phyloP scores from a whole-genome alignment of 2,113 vertebrate species.

The Mormyrus iriodes region DNA sequence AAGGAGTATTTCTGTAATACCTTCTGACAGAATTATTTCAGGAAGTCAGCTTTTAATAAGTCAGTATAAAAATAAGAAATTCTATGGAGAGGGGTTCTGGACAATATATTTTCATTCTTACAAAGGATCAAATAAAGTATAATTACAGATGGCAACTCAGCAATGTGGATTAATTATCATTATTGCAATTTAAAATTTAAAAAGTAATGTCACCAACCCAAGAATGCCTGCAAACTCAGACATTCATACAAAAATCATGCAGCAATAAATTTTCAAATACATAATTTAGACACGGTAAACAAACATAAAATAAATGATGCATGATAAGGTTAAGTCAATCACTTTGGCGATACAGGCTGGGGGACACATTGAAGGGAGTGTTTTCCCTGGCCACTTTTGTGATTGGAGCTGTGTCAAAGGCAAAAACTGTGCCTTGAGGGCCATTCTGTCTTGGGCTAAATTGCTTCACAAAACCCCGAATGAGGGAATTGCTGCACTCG shows the following conservation, averaged over 20 bases:
- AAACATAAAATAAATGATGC: not conserved
- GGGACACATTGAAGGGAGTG: not conserved
- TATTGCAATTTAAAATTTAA: not conserved
- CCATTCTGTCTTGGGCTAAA: slow-evolving; percentile 13
- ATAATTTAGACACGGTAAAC: not conserved
- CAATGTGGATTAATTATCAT: slow-evolving; percentile 15
- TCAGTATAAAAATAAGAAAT: not conserved
- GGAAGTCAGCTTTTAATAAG: not conserved
- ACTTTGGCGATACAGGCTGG: not conserved
- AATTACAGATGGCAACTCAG: not conserved
- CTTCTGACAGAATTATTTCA: slow-evolving; percentile 15
- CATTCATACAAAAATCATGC: slow-evolving; percentile 8
- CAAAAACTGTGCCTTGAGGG: slow-evolving; percentile 6
- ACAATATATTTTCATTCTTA: not conserved
- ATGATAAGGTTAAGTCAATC: slow-evolving; percentile 4
- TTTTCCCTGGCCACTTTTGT: not conserved
- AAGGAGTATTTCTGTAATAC: not conserved
- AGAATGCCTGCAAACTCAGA: slow-evolving; percentile 4
- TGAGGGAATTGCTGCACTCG: not conserved
- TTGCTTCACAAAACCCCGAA: slow-evolving; percentile 24
- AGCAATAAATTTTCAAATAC: slow-evolving; percentile 13
- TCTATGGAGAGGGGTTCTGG: not conserved
- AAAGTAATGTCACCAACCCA: not conserved
- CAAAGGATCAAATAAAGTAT: not conserved
- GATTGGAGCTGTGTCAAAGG: slow-evolving; percentile 15